Evolutionary conservation across 2,888 invertebrate species (phyloP), one percentile per base, ranked within the genome.

Genomic region (Dorcus hopei): DNA sequence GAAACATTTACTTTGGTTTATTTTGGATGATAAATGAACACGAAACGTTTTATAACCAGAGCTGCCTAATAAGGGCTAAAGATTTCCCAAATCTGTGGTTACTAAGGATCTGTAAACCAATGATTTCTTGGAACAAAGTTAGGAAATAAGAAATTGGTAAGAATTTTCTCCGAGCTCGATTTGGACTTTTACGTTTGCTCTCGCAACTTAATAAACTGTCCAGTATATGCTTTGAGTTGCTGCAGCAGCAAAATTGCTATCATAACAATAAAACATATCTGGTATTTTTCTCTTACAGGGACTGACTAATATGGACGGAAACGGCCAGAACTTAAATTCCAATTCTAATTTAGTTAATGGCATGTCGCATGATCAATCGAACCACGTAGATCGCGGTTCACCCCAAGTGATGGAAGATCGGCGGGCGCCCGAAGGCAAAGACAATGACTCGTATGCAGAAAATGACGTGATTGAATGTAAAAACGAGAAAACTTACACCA

Each of bases 401-500:
- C 43, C 19, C 6, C 54, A 52, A 14, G 23, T 47, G 14, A n/a
- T 54, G 60, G 83, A 84, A 58, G 81, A 85, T 49, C 79, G 89
- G 26, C 84, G 84, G 76, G 90, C 88, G 49, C 92, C 92, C 3
- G 92, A 92, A 72, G 92, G 92, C 23, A 90, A 90, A 75, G 92
- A 92, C 78, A 87, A 90, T 76, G 90, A 91, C 71, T 83, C 85
- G 16, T 81, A 84, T 72, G 80, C 85, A 68, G 80, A 81, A 52
- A 85, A 84, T 73, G 85, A 87, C 73, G 75, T 85, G 72, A 83
- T 86, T 77, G 84, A 84, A 77, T 80, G 80, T 77, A 81, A 68
- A 61, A 74, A 71, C 80, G 83, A 81, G 80, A 76, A 70, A 62
- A 74, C 74, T 47, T 87, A 88, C 80, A 84, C 86, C 68, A 86